Base-by-base conservation (phyloP, 2,888 invertebrate species). In the Siphonodentalium dalli region DNA sequence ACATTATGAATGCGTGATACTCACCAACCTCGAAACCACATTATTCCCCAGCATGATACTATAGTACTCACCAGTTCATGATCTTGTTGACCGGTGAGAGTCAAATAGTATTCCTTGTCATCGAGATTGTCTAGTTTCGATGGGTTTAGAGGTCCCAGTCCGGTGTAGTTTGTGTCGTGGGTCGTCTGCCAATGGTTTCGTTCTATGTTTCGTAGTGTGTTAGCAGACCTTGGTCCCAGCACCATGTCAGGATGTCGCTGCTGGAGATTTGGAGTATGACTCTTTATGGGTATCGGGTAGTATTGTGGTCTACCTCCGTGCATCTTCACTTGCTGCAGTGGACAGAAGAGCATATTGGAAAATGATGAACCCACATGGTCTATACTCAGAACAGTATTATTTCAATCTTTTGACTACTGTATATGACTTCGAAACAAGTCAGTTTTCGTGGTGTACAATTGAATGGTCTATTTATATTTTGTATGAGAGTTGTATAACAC, bases 171-270 rank as follows among this genome's bases (percentile, higher is more conserved):
- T 34, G 69, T 50, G 24, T 77, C 61, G 29, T 80, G 75, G 0
- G 69, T 71, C 15, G 78, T 79, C 53, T 68, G 63, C 78, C 78
- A 79, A 43, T 79, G 79, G 50, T 73, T 62, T 3, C 77, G 59
- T 51, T 80, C 78, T 24, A 79, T 52, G 58, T 80, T 79, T 9
- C 74, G 62, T 24, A 73, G 43, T 0, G 74, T 65, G 48, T 77
- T 76, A 13, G 75, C 77, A 0, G 76, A 69, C 6, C 59, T 56
- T 6, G 63, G 52, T 4, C 66, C 59, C 5, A 78, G 48, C 35
- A 56, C 54, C 66, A 66, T 63, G 21, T 75, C 70, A 15, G 53
- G 54, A 4, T 52, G 58, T 15, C 77, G 65, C 18, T 59, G 41
- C 54, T 75, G 72, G 1, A 75, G 62, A 49, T 78, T 79, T 20